Conservation (phyloP, 2,888 invertebrate genomes). For the Mesodorylaimus sp. region DNA sequence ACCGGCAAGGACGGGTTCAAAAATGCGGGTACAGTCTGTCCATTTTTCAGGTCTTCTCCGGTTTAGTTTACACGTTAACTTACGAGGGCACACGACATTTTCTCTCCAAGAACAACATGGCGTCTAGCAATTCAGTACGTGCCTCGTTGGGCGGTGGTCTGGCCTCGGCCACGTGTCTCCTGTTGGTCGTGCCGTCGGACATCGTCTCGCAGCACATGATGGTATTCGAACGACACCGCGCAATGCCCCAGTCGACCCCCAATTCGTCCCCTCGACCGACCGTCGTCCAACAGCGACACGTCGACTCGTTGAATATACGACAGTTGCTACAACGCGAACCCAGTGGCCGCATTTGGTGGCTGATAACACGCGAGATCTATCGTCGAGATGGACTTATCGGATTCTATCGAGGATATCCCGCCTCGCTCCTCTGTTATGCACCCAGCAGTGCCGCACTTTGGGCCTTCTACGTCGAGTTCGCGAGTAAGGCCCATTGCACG, state of each 20-base stretch:
- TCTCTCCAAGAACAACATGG: conserved; percentile 44
- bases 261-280: background rate
- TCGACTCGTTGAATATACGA: conserved; percentile 1
- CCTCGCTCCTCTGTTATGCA: conserved; percentile 76
- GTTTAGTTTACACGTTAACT: conserved; percentile 76
- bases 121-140: conserved; percentile 42
- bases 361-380: conserved; percentile 56
- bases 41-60: conserved; percentile 48
- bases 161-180: conserved; percentile 80
- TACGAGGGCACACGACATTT: conserved; percentile 69
- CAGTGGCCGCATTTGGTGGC: conserved; percentile 12
- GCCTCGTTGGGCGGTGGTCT: conserved; percentile 60
- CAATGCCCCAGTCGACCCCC: background rate
- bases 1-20: too few species aligned
- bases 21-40: too few species aligned
- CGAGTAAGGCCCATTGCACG: background rate
- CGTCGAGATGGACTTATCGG: conserved; percentile 56
- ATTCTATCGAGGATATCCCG: conserved; percentile 79
- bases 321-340: background rate
- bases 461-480: conserved; percentile 35
- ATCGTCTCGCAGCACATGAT: conserved; percentile 88
- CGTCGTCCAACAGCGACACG: background rate
- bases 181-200: conserved; percentile 86
- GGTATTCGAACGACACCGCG: conserved; percentile 49
- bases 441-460: conserved; percentile 97